These are phyloP conservation scores for Phoxinus phoxinus DNA, from an alignment of 2,113 vertebrate genomes.

Conservation along the genomic window DNA sequence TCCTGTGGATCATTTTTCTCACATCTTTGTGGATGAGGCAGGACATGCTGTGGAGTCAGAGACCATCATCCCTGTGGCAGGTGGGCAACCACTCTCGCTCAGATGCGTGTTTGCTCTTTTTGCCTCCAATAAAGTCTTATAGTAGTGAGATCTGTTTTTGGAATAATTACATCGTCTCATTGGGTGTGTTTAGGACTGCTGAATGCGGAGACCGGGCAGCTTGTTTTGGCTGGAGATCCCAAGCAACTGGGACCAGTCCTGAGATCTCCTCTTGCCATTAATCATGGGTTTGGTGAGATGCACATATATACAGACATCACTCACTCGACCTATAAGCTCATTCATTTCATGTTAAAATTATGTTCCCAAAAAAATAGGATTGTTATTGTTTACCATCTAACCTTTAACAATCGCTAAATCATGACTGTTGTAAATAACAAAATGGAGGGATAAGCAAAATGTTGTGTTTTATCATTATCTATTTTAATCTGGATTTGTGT, in stretches of 20 bases:
- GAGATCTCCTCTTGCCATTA: conserved; percentile 79
- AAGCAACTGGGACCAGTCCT: conserved; percentile 91
- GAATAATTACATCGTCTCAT: neutral
- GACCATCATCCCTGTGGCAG: conserved; percentile 82
- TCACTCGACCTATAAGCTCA: neutral
- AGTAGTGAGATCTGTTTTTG: neutral
- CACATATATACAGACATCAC: neutral
- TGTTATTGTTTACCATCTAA: neutral
- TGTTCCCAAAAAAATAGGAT: neutral
- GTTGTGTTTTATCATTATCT: neutral
- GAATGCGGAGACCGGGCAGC: conserved; percentile 75
- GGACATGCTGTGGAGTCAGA: conserved; percentile 88
- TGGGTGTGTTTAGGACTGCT: conserved; percentile 80
- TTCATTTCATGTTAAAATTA: neutral
- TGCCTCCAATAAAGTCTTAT: neutral
- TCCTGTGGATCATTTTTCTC: conserved; percentile 82
- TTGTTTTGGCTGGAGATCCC: conserved; percentile 93
- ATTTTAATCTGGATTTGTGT: neutral
- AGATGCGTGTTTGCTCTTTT: no score
- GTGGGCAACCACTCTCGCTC: conserved; percentile 68
- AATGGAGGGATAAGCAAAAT: neutral
- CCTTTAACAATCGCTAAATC: neutral
- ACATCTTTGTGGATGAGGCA: conserved; percentile 93
- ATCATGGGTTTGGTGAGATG: conserved; percentile 81
- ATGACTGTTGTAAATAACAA: neutral